These are phyloP conservation scores for Metalampra italica DNA, from an alignment of 2,888 invertebrate species.

Conservation along the genomic window DNA sequence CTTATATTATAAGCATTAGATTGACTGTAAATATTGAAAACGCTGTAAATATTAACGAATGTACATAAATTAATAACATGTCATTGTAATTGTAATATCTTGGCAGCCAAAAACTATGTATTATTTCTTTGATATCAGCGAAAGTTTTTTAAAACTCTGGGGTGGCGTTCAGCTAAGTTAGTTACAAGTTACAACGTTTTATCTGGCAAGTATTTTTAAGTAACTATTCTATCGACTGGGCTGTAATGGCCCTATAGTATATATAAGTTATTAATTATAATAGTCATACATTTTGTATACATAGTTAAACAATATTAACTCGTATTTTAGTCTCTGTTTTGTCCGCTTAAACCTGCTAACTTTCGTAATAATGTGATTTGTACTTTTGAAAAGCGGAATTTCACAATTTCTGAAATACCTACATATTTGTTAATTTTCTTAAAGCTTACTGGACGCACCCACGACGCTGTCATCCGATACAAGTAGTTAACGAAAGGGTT, in stretches of 20 bases:
- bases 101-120: conserved; percentile 51
- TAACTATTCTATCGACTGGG: too few relatives aligned
- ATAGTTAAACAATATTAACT: too few relatives aligned
- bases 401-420: too few relatives aligned
- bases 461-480: conserved; percentile 37
- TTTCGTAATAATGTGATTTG: conserved; percentile 7
- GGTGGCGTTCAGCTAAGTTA: too few relatives aligned
- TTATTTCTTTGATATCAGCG: conserved; percentile 22
- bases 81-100: conserved; percentile 40
- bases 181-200: too few relatives aligned
- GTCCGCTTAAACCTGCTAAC: not conserved
- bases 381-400: too few relatives aligned
- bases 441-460: too few relatives aligned
- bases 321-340: not conserved
- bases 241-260: too few relatives aligned
- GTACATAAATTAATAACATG: conserved; percentile 31
- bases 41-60: conserved; percentile 37
- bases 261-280: too few relatives aligned
- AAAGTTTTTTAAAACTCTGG: conserved; percentile 21
- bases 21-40: conserved; percentile 18
- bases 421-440: too few relatives aligned
- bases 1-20: conserved; percentile 10
- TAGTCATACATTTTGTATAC: too few relatives aligned
- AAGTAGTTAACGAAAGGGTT: conserved; percentile 69
- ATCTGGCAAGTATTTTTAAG: too few relatives aligned